Evolutionary conservation across 2,797 vertebrate genomes (phyloP), one percentile per base, ranked within the genome.

Genomic region (Sebastiscus albofasciatus): DNA sequence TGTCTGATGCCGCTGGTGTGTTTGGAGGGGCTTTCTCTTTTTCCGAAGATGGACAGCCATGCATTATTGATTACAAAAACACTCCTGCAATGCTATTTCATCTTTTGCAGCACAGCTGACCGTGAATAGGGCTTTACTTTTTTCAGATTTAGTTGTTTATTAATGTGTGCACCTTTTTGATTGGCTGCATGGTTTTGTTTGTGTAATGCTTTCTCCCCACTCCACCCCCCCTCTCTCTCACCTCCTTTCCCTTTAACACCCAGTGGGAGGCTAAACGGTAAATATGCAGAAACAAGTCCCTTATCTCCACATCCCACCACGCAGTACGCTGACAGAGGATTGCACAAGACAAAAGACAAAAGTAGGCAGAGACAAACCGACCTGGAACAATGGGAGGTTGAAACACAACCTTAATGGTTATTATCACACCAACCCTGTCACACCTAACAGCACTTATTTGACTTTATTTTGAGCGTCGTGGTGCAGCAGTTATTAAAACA

Each of bases 1-100:
- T 88, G 91, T 90, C 91, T 93, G 92, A 93, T 91, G 93, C 93
- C 92, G 93, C 91, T 85, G 91, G 94, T 94, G 91, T 90, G 93
- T 93, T 93, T 85, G 84, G 89, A 92, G 87, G 91, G 89, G 84
- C 84, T 93, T 89, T 92, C 85, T 92, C 90, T 93, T 88, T 90
- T 86, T 39, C 85, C 83, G 82, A 94, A 94, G 94, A 95, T 88
- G 92, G 92, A 93, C 93, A 91, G 88, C 75, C 86, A 93, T 95
- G 89, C 94, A 95, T 95, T 95, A 95, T 95, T 95, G 93, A 95
- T 95, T 84, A 93, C 82, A 93, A 94, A 46, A 95, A 93, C 94
- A 93, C 91, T 95, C 90, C 91, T 92, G 92, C 92, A 68, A 88
- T 91, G 92, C 92, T 85, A 92, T 94, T 94, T 93, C 88, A 93